Evolutionary conservation across 2,888 invertebrate species (phyloP).

Genomic region (Folsomia candida): DNA sequence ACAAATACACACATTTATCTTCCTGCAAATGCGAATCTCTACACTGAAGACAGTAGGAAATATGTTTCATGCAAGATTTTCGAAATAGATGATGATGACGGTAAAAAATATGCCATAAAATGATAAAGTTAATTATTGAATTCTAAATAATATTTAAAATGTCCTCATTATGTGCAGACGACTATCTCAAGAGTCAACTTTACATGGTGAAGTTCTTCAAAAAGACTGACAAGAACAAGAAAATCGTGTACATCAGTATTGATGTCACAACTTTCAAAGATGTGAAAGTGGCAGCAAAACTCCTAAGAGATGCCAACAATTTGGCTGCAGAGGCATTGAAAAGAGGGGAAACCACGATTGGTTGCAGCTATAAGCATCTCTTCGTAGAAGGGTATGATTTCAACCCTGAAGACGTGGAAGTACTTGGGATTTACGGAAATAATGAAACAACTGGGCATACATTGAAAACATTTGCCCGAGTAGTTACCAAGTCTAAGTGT

Average conservation of each 20-base stretch:
- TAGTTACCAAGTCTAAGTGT: background rate
- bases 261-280: background rate
- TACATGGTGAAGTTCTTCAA: background rate
- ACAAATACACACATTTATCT: background rate
- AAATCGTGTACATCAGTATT: background rate
- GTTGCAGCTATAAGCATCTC: background rate
- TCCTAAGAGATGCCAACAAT: background rate
- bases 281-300: background rate
- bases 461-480: background rate
- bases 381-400: background rate
- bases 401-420: background rate
- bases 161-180: background rate
- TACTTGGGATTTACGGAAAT: background rate
- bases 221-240: background rate
- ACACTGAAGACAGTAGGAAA: background rate
- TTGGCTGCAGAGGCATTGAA: background rate
- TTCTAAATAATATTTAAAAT: background rate
- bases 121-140: background rate
- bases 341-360: background rate
- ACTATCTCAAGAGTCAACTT: background rate
- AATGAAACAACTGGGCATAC: background rate
- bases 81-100: background rate
- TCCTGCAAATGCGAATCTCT: background rate
- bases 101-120: too few species aligned
- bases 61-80: background rate